Percentiles rank a stretch among this genome's conserved stretches.
Conservation (phyloP, 2,797 vertebrate genomes). For the Ptychobarbus kaznakovi region DNA sequence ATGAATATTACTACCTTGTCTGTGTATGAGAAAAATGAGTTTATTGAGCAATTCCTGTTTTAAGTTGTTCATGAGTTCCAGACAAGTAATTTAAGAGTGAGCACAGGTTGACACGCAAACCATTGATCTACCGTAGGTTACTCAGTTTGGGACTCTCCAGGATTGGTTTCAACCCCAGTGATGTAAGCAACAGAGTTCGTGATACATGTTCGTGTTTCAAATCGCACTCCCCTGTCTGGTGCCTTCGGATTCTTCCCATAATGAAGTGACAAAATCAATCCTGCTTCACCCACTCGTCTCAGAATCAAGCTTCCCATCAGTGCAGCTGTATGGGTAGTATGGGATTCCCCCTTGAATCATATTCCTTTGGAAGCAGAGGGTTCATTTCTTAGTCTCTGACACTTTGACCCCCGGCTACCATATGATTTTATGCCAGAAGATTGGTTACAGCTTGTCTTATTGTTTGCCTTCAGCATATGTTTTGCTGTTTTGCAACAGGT, state of each 20-base stretch:
- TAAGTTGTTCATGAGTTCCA: slow-evolving; percentile 16
- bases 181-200: not conserved
- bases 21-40: slow-evolving; percentile 21
- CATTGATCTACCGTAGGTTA: not conserved
- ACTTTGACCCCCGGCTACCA: not conserved
- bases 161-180: not conserved
- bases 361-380: not conserved
- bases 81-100: not conserved
- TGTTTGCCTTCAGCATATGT: not conserved
- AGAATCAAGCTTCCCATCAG: not conserved
- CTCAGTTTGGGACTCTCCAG: slow-evolving; percentile 41
- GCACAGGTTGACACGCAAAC: not conserved
- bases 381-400: not conserved
- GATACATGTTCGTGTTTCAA: not conserved
- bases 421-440: not conserved
- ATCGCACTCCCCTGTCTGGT: not conserved
- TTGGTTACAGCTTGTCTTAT: slow-evolving; percentile 17
- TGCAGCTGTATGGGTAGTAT: not conserved
- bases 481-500: slow-evolving; percentile 8
- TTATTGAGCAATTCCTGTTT: slow-evolving; percentile 6
- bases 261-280: not conserved
- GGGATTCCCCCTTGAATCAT: slow-evolving; percentile 28
- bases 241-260: not conserved
- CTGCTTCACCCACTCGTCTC: not conserved
- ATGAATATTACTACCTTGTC: not conserved